Base-by-base conservation (phyloP, 2,797 vertebrate species). In the Lophius americanus region DNA sequence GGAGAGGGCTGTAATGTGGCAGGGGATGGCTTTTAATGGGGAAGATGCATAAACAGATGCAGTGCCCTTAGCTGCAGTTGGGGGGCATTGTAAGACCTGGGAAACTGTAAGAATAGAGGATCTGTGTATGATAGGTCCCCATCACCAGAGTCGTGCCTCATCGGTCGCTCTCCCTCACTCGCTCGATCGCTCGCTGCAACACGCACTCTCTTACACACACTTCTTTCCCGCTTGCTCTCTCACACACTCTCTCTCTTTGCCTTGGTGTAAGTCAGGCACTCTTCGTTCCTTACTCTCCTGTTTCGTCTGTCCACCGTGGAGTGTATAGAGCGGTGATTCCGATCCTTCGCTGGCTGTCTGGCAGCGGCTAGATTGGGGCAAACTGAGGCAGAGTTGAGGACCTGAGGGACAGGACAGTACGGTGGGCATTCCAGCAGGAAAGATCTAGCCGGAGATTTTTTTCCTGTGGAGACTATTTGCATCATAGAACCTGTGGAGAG, bases 11-110 rank as follows among this genome's bases (percentile, higher is more conserved):
- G 92, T 89, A 81, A 65, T 90, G 59, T 81, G 89, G 42, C 53
- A 37, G 36, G n/a, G 57, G 66, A 5, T 37, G 71, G 43, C 48
- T 61, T 69, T 52, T 53, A 49, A 59, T 66, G 59, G 55, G 48
- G 9, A 10, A 39, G 50, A 52, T 47, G 59, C 51, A 35, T 5
- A 90, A 87, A 60, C 50, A 47, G 66, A 66, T 88, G 89, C 53
- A 87, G 66, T 88, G 64, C 65, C 76, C 36, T 23, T 42, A 4
- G 63, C 56, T 51, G 79, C 85, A 84, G 68, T 79, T 47, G 86
- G 87, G 90, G 90, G 83, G 93, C 85, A 79, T 84, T 79, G 72
- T 72, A 90, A 89, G 88, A 92, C 91, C 85, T 93, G 69, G 53
- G 78, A 88, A 90, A 76, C 60, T 67, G 80, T 76, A 74, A 81